Evolutionary conservation across 1,140 invertebrate genomes (phyloP).

Genomic region (Halesus radiatus): DNA sequence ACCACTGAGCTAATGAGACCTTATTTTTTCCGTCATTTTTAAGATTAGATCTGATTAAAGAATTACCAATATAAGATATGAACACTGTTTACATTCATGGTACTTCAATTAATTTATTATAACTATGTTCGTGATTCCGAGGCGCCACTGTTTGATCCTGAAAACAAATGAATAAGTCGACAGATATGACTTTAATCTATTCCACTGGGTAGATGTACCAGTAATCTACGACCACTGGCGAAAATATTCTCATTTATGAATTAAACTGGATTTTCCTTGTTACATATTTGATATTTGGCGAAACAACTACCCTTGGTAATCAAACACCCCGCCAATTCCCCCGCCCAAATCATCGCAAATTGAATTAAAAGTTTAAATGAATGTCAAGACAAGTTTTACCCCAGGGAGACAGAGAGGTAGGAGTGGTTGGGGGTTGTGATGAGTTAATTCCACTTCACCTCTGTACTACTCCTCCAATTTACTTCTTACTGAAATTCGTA

Average conservation of each 20-base stretch:
- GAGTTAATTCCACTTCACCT: constrained; percentile 41
- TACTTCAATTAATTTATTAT: too few relatives aligned
- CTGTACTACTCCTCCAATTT: background rate
- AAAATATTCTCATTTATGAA: constrained; percentile 15
- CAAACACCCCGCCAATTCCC: constrained; percentile 40
- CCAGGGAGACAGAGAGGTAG: background rate
- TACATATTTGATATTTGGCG: constrained; percentile 33
- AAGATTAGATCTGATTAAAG: too few relatives aligned
- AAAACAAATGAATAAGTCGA: too few relatives aligned
- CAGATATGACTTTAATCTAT: too few relatives aligned
- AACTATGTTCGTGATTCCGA: too few relatives aligned
- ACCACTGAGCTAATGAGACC: too few relatives aligned
- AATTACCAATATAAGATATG: too few relatives aligned
- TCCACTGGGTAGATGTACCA: too few relatives aligned
- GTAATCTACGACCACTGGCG: background rate
- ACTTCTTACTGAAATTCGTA: background rate
- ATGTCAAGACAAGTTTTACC: constrained; percentile 42
- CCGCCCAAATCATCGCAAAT: constrained; percentile 49
- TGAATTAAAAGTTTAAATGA: constrained; percentile 55
- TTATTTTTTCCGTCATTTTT: too few relatives aligned
- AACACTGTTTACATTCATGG: too few relatives aligned
- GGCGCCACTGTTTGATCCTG: too few relatives aligned
- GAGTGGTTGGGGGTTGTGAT: background rate
- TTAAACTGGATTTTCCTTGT: constrained; percentile 26
- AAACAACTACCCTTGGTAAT: constrained; percentile 17